phyloP scores from a whole-genome alignment of 2,888 invertebrate genomes.

The Hirtodrosophila cameraria region DNA sequence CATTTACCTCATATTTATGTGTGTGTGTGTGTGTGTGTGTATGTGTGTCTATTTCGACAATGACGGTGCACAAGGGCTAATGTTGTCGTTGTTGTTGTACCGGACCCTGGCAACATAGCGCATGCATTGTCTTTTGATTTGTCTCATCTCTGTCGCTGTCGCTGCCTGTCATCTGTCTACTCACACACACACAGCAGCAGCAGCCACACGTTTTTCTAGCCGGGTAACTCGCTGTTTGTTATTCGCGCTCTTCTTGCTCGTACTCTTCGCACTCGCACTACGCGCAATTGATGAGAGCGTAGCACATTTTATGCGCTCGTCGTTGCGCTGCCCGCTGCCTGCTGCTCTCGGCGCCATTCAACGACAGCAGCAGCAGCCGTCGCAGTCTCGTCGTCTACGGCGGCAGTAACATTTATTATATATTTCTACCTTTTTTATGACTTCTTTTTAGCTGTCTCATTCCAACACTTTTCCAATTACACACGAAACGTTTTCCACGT shows the following conservation, averaged over 20 bases:
- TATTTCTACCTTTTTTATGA: slow-evolving; percentile 47
- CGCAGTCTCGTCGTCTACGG: slow-evolving; percentile 69
- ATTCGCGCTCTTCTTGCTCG: slow-evolving; percentile 24
- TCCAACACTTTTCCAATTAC: slow-evolving; percentile 23
- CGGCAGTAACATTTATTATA: slow-evolving; percentile 72
- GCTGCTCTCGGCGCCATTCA: slow-evolving; percentile 45
- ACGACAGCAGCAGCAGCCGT: slow-evolving; percentile 24
- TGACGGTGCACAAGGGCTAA: slow-evolving; percentile 38
- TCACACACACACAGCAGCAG: slow-evolving; percentile 39
- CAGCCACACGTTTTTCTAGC: slow-evolving; percentile 75
- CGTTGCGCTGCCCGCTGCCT: slow-evolving; percentile 26
- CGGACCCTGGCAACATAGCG: slow-evolving; percentile 11
- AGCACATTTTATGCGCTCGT: slow-evolving; percentile 72
- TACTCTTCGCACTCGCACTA: slow-evolving; percentile 59
- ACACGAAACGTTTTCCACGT: slow-evolving; percentile 18
- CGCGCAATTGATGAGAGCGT: slow-evolving; percentile 77
- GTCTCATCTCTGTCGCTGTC: slow-evolving; percentile 61
- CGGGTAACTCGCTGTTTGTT: slow-evolving; percentile 61
- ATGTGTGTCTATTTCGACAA: slow-evolving; percentile 22
- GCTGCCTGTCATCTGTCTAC: slow-evolving; percentile 70
- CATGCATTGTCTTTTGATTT: slow-evolving; percentile 65
- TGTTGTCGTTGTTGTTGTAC: slow-evolving; percentile 20
- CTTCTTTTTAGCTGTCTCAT: slow-evolving; percentile 55
- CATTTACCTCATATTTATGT: slow-evolving; percentile 26
- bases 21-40: slow-evolving; percentile 2